A percentile compares a stretch with the other conserved stretches of the same genome.
These are phyloP conservation scores for Neopipo cinnamomea DNA, from an alignment of 2,113 vertebrate genomes.

Conservation along the genomic window DNA sequence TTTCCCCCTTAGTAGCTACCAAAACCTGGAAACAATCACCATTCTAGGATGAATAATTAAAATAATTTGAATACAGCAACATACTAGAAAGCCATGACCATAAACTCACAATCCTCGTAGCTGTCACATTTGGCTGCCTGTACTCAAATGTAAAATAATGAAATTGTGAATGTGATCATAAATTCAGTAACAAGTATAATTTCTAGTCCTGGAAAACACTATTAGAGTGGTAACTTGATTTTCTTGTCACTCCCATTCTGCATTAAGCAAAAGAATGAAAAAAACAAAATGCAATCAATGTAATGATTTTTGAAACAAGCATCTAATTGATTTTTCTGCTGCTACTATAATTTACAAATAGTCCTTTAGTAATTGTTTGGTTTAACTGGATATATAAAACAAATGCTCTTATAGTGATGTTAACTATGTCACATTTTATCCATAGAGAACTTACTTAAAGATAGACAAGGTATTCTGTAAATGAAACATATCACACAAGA, in stretches of 20 bases:
- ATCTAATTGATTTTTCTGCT: conserved; percentile 34
- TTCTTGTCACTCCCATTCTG: background rate
- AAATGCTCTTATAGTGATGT: background rate
- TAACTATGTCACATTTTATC: background rate
- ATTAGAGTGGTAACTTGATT: background rate
- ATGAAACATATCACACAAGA: background rate
- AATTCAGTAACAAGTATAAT: background rate
- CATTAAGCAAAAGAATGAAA: background rate
- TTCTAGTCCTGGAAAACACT: background rate
- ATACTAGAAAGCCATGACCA: background rate
- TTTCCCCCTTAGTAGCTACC: background rate
- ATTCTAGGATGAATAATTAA: background rate
- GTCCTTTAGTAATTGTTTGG: background rate
- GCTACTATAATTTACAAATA: conserved; percentile 3
- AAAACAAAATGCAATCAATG: background rate
- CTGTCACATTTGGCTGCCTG: background rate
- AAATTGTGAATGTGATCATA: background rate
- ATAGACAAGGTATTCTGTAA: background rate
- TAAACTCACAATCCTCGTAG: background rate
- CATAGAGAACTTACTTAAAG: background rate
- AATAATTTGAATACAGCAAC: background rate
- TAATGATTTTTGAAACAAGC: conserved; percentile 12
- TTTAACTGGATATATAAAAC: background rate
- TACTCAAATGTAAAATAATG: background rate
- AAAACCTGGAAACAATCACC: background rate